Percentiles rank a stretch among this genome's conserved stretches.
Conservation (phyloP, 2,888 invertebrate species). For the Drosophila silvestris region DNA sequence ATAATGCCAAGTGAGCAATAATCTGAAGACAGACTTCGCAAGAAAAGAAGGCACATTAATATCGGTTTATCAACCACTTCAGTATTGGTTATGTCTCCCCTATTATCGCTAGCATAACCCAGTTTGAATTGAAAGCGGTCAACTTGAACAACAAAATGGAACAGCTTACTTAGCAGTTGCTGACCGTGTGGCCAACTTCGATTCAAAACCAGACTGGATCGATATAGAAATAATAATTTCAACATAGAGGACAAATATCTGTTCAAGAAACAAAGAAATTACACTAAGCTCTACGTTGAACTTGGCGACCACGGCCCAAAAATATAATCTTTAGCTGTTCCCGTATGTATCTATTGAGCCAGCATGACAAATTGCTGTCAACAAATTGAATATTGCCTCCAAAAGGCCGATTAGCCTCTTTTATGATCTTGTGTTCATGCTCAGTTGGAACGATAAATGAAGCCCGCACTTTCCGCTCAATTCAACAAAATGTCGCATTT, state of each 20-base stretch:
- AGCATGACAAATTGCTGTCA: background rate
- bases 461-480: slow-evolving; percentile 54
- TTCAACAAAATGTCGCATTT: slow-evolving; percentile 62
- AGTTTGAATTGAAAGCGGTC: background rate
- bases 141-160: background rate
- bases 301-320: background rate
- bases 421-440: slow-evolving; percentile 37
- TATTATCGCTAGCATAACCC: background rate
- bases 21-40: background rate
- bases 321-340: background rate
- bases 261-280: background rate
- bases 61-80: background rate
- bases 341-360: background rate
- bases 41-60: background rate
- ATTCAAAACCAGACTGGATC: background rate
- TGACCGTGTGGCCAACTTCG: background rate
- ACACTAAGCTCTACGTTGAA: background rate
- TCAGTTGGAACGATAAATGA: slow-evolving; percentile 41
- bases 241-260: background rate
- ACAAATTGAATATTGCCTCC: slow-evolving; percentile 17
- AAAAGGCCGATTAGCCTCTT: background rate
- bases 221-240: background rate
- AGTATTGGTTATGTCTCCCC: background rate
- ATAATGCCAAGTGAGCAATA: background rate
- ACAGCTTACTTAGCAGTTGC: background rate